Base-by-base conservation (phyloP, 2,113 vertebrate species). In the Benitochromis conjunctus region DNA sequence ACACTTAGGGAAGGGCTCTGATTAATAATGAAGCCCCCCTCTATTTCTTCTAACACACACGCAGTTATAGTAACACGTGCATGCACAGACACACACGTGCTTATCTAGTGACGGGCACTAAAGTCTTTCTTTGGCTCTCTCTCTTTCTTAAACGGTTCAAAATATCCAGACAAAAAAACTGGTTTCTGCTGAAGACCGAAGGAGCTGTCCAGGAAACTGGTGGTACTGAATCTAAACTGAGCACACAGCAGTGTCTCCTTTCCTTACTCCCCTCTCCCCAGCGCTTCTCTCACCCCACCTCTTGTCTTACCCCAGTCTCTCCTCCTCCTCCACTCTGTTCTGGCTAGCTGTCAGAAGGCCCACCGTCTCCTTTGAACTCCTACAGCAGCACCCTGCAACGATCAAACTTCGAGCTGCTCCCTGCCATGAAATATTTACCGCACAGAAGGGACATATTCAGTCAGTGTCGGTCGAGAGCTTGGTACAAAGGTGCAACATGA, bases 371-470 rank as follows among this genome's bases (percentile, higher is more conserved):
- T 95, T 95, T 96, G 95, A 95, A 95, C 94, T 94, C 84, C 87
- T 90, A 91, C 94, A 94, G 91, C 79, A 87, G 92, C 92, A 89
- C 93, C 94, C 94, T 83, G 92, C 89, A 66, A 94, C 34, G 94
- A 95, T 95, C 92, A 95, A 94, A 94, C 93, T 94, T 88, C 0
- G 86, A 89, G 91, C 93, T 85, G 91, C 93, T 94, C 91, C 93
- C 89, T 84, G 34, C 89, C 90, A 95, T 95, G 89, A 95, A 96
- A 96, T 95, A 96, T 95, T 96, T 91, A 95, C 89, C 82, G 85
- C 84, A 89, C 91, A 94, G 93, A 91, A 88, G 93, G 91, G 92
- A 95, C 93, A 86, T 89, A 89, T 92, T 93, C 92, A 94, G 89
- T 85, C 89, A 85, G 82, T 85, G 92, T 91, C 81, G 83, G 93